phyloP scores from a whole-genome alignment of 2,113 vertebrate genomes.

The Ptyas mucosa region DNA sequence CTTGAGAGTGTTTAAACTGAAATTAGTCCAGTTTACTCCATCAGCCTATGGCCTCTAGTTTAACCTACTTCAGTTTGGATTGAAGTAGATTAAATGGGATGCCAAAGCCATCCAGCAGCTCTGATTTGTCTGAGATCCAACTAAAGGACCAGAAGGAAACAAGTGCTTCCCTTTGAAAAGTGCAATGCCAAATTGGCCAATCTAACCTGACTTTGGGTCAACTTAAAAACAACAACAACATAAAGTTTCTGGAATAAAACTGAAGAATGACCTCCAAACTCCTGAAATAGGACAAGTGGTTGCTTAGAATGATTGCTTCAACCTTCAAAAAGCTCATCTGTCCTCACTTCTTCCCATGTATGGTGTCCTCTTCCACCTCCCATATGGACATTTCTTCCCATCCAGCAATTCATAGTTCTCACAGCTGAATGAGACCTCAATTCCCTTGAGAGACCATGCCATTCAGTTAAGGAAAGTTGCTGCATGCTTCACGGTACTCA shows the following conservation, averaged over 20 bases:
- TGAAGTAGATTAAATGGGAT: neutral
- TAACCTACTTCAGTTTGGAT: neutral
- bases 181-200: neutral
- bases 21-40: neutral
- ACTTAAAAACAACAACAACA: neutral
- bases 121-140: neutral
- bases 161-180: neutral
- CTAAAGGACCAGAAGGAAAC: neutral
- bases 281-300: neutral
- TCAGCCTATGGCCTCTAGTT: neutral
- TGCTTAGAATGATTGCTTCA: neutral
- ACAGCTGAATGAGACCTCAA: neutral
- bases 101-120: neutral
- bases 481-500: neutral
- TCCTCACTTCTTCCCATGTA: neutral
- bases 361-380: neutral
- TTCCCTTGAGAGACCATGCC: too few species aligned
- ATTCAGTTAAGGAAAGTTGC: neutral
- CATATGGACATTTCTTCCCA: neutral
- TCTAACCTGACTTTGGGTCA: neutral
- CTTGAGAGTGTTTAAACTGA: neutral
- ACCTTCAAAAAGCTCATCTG: neutral
- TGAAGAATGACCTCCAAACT: neutral
- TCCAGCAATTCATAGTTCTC: neutral
- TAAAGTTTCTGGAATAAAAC: neutral